Percentiles rank a stretch among this genome's conserved stretches.
phyloP scores from a whole-genome alignment of 2,797 vertebrate genomes.

The Microctenopoma lineatum region DNA sequence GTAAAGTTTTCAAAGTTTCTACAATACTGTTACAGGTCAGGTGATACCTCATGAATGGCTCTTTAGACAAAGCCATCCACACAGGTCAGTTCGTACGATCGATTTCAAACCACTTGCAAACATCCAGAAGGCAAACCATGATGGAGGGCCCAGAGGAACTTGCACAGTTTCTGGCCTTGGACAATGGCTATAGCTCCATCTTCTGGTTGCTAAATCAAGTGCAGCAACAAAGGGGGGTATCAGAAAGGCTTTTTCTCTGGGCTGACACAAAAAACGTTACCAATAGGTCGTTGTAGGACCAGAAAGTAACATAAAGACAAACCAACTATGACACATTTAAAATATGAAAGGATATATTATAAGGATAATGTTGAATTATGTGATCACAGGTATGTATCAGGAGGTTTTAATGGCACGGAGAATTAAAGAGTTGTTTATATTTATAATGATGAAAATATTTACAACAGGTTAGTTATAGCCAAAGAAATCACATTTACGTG shows the following conservation, averaged over 20 bases:
- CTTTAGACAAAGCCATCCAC: constrained; percentile 24
- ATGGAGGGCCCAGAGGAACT: constrained; percentile 30
- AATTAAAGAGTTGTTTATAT: not conserved
- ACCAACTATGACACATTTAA: not conserved
- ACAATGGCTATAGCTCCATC: constrained; percentile 75
- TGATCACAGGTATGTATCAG: not conserved
- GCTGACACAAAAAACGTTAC: not conserved
- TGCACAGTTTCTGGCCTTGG: constrained; percentile 24
- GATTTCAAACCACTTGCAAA: constrained; percentile 36
- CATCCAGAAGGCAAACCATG: constrained; percentile 28
- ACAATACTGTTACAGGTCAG: constrained; percentile 13
- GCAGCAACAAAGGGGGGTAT: constrained; percentile 1
- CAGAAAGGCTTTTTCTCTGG: not conserved
- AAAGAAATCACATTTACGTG: not conserved
- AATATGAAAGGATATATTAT: not conserved
- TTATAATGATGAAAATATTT: not conserved
- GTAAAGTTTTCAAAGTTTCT: constrained; percentile 31
- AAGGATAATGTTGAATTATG: not conserved
- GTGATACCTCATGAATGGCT: constrained; percentile 31
- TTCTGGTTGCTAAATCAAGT: constrained; percentile 64
- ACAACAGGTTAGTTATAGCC: not conserved
- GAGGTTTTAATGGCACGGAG: not conserved
- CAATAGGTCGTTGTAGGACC: not conserved
- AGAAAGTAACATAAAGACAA: not conserved
- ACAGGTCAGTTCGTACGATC: constrained; percentile 12